Evolutionary conservation across 2,797 vertebrate genomes (phyloP).

Genomic region (Stomatorhinus walkeri): DNA sequence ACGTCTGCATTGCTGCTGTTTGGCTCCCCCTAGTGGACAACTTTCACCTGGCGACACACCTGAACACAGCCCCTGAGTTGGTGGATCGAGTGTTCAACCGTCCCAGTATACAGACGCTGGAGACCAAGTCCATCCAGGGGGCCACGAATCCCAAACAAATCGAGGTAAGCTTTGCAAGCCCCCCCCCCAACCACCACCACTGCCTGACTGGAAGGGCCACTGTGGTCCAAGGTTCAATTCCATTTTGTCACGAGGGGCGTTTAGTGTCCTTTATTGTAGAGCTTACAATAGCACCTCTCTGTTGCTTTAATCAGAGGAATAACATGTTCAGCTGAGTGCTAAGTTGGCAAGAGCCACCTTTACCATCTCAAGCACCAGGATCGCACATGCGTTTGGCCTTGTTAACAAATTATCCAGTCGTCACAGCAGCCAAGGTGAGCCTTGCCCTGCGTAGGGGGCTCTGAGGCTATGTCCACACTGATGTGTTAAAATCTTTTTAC

Average conservation of each 20-base stretch:
- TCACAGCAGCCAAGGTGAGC: neutral
- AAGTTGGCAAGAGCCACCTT: neutral
- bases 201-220: neutral
- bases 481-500: neutral
- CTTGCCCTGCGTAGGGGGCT: neutral
- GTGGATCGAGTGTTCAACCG: constrained; percentile 80
- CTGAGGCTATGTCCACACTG: neutral
- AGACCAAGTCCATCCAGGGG: constrained; percentile 70
- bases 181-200: neutral
- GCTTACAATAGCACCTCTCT: neutral
- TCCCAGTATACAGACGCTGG: constrained; percentile 75
- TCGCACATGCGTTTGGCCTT: neutral
- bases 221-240: neutral
- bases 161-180: constrained; percentile 51
- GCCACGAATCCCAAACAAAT: constrained; percentile 44
- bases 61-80: constrained; percentile 77
- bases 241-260: neutral
- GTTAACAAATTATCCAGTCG: too few relatives aligned
- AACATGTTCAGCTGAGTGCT: neutral
- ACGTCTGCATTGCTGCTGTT: neutral
- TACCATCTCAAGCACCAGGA: neutral
- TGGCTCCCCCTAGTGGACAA: constrained; percentile 55
- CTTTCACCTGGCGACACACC: constrained; percentile 76
- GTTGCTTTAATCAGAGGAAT: neutral
- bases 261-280: neutral